phyloP scores from a whole-genome alignment of 2,113 vertebrate genomes.

The Pedionomus torquatus region DNA sequence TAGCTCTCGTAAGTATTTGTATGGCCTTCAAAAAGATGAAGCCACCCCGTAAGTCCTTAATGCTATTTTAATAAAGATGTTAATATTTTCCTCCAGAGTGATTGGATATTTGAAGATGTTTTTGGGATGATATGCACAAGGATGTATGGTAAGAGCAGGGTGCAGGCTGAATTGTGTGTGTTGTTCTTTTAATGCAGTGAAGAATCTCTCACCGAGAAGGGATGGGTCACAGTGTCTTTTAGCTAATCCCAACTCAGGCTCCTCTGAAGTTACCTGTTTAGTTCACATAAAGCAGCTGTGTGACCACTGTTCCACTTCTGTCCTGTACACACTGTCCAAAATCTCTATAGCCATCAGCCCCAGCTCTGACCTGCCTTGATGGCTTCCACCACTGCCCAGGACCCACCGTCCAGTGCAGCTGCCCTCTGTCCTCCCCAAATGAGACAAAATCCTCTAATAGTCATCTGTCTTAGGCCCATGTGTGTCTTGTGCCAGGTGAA shows the following conservation, averaged over 20 bases:
- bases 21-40: neutral
- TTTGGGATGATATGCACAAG: neutral
- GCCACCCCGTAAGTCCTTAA: neutral
- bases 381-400: neutral
- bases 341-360: neutral
- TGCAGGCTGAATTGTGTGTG: neutral
- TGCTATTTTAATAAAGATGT: conserved; percentile 40
- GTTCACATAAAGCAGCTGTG: neutral
- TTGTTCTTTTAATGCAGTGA: neutral
- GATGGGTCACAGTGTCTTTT: neutral
- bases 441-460: neutral
- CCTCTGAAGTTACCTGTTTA: neutral
- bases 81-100: neutral
- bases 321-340: neutral
- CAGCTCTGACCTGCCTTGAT: neutral
- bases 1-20: neutral
- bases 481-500: neutral
- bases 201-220: neutral
- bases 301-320: neutral
- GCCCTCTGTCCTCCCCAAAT: neutral
- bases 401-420: neutral
- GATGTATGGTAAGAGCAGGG: neutral
- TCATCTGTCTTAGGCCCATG: neutral
- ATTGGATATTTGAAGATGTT: neutral
- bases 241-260: neutral